These are phyloP conservation scores for Parus major DNA, from an alignment of 2,113 vertebrate species.

Conservation along the genomic window DNA sequence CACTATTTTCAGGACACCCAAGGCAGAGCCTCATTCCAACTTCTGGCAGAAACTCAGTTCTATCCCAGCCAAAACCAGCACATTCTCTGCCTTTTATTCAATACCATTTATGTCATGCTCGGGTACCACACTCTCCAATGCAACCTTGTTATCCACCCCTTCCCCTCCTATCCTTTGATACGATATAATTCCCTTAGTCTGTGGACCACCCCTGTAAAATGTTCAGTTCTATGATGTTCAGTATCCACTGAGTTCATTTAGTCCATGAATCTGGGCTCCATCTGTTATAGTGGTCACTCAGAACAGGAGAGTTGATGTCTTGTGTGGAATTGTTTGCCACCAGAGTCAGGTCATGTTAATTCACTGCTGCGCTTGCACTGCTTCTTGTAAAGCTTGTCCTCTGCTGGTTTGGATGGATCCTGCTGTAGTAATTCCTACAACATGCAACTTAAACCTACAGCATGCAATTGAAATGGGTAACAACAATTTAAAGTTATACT, in stretches of 20 bases:
- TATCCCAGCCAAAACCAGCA: not conserved
- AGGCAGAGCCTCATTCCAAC: not conserved
- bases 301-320: not conserved
- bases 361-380: not conserved
- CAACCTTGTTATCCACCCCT: not conserved
- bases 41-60: not conserved
- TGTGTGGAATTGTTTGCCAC: not conserved
- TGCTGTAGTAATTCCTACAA: not conserved
- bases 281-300: not conserved
- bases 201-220: not conserved
- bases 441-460: not conserved
- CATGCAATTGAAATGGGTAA: not conserved
- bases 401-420: not conserved
- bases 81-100: not conserved
- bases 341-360: not conserved
- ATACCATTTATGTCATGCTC: not conserved
- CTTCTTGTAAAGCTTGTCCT: not conserved
- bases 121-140: not conserved
- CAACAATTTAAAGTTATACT: not conserved
- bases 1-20: not conserved
- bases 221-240: not conserved
- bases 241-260: not conserved
- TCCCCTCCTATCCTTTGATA: not conserved
- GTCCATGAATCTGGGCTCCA: not conserved
- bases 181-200: not conserved